Evolutionary conservation across 2,888 invertebrate genomes (phyloP).

Genomic region (Tachystola acroxantha): DNA sequence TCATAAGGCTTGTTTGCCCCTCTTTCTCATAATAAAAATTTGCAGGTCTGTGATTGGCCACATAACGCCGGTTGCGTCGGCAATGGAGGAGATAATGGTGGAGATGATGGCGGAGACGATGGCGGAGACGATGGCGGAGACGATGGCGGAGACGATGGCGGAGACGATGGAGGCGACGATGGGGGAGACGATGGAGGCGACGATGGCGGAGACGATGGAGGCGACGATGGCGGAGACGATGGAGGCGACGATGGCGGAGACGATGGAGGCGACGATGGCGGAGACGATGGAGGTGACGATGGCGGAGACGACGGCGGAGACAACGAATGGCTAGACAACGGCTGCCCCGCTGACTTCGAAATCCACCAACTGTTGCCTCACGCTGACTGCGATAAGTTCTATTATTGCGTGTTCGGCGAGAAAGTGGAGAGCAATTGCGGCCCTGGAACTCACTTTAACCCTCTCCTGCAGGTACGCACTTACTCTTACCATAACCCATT

Average conservation of each 20-base stretch:
- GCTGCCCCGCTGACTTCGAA: conserved; percentile 28
- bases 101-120: conserved; percentile 1
- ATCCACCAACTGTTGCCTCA: conserved; percentile 26
- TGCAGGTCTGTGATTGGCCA: conserved; percentile 31
- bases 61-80: conserved; percentile 21
- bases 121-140: neutral
- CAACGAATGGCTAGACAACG: conserved; percentile 21
- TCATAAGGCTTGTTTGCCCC: too few relatives aligned
- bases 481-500: too few relatives aligned
- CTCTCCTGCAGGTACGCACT: neutral
- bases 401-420: conserved; percentile 25
- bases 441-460: conserved; percentile 16
- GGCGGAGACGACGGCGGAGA: conserved; percentile 6
- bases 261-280: conserved; percentile 8
- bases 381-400: conserved; percentile 28
- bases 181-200: conserved; percentile 9
- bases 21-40: too few relatives aligned
- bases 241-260: conserved; percentile 11
- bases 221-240: conserved; percentile 7
- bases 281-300: conserved; percentile 9
- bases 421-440: conserved; percentile 16
- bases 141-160: conserved; percentile 5
- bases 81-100: neutral
- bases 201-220: conserved; percentile 5
- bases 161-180: neutral